phyloP scores from a whole-genome alignment of 2,113 vertebrate species.

The Eurypyga helias region DNA sequence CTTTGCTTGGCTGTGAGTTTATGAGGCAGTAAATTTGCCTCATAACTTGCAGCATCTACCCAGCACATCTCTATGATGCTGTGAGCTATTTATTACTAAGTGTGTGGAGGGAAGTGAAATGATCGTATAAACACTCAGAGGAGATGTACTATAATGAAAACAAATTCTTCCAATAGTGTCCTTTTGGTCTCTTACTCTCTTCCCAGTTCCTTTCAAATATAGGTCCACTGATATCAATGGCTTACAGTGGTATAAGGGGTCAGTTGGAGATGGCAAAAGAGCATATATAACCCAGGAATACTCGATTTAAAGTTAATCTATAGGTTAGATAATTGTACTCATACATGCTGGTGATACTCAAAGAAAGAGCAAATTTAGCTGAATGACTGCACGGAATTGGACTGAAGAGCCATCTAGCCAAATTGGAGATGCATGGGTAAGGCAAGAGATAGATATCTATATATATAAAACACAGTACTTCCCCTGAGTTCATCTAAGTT shows the following conservation, averaged over 20 bases:
- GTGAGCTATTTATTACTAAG: slow-evolving; percentile 58
- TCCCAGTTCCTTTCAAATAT: neutral
- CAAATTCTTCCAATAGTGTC: neutral
- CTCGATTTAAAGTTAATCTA: slow-evolving; percentile 6
- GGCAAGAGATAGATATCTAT: neutral
- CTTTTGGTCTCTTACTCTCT: slow-evolving; percentile 10
- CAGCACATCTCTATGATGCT: slow-evolving; percentile 36
- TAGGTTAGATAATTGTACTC: neutral
- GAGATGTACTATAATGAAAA: neutral
- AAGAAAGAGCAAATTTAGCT: neutral
- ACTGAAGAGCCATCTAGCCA: neutral
- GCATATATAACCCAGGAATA: neutral
- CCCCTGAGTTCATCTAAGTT: neutral
- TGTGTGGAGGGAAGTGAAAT: neutral
- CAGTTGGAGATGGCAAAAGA: neutral
- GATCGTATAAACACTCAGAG: neutral
- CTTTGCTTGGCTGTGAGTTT: slow-evolving; percentile 70
- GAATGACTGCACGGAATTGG: neutral
- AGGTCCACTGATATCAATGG: neutral
- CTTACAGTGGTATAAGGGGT: neutral
- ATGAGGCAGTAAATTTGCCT: slow-evolving; percentile 68
- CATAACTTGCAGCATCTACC: slow-evolving; percentile 48
- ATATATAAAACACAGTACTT: neutral
- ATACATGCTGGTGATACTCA: neutral
- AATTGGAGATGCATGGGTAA: neutral